Base-by-base conservation (phyloP, 2,888 invertebrate species). In the Aradus depressus region DNA sequence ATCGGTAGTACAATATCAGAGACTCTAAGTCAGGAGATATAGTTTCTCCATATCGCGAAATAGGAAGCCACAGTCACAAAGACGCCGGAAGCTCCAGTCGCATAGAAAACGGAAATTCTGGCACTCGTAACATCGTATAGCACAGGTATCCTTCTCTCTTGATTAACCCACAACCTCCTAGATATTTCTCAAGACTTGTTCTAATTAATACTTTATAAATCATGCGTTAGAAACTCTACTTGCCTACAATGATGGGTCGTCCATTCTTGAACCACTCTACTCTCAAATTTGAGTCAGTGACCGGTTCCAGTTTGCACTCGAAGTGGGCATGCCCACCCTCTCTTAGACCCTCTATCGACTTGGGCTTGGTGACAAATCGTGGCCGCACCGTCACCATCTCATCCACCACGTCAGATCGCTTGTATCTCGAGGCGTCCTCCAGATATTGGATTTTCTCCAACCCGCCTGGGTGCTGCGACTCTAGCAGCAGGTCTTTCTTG, bases 191-290 rank as follows among this genome's bases (percentile, higher is more conserved):
- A n/a, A n/a, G n/a, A n/a, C n/a, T n/a, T n/a, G n/a, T n/a, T n/a
- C n/a, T n/a, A n/a, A n/a, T n/a, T n/a, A n/a, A n/a, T n/a, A n/a
- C n/a, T n/a, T n/a, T n/a, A n/a, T n/a, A n/a, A n/a, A n/a, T n/a
- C n/a, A n/a, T n/a, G n/a, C n/a, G n/a, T n/a, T n/a, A n/a, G n/a
- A n/a, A n/a, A n/a, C n/a, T n/a, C n/a, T 38, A 57, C 67, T 64
- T 64, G 76, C 80, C 95, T 65, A 92, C 81, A 16, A 87, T 91
- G 47, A 98, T 81, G 22, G 95, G 92, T 61, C 86, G 81, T 37
- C 92, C 93, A 68, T 98, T 89, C 66, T 90, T 92, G 65, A 79
- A 92, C 96, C 96, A 97, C 70, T 95, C 95, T 3, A 97, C 91
- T 68, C 88, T 90, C 61, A 98, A 75, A 64, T 93, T 93, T 0